phyloP scores from a whole-genome alignment of 2,797 vertebrate genomes.

The Spatula versicolor region DNA sequence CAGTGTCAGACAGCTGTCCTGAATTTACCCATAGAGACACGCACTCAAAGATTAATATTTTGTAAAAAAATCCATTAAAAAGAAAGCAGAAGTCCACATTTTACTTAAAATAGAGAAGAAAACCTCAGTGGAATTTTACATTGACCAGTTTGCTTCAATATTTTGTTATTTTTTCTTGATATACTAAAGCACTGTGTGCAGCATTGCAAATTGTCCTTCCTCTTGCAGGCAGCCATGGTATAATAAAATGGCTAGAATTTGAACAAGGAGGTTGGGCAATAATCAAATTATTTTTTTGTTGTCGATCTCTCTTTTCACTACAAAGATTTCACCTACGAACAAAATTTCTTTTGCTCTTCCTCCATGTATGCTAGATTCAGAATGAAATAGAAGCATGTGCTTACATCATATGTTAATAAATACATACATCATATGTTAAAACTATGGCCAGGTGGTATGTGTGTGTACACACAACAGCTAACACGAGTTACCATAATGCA shows the following conservation, averaged over 20 bases:
- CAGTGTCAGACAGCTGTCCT: neutral
- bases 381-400: neutral
- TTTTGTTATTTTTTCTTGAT: neutral
- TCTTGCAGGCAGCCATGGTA: neutral
- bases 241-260: neutral
- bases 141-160: neutral
- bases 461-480: neutral
- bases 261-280: neutral
- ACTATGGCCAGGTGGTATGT: neutral
- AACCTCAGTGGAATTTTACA: neutral
- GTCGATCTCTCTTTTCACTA: neutral
- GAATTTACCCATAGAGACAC: neutral
- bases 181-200: neutral
- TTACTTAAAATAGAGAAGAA: neutral
- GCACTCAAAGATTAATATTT: neutral
- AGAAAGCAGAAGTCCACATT: neutral
- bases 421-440: too few species aligned
- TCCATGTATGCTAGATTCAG: neutral
- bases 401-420: neutral
- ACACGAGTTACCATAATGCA: neutral
- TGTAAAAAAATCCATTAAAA: neutral
- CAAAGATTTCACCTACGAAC: neutral
- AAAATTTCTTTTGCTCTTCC: neutral
- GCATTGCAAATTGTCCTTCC: neutral
- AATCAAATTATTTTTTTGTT: neutral